Percentiles rank a stretch among this genome's conserved stretches.
Conservation (phyloP, 2,797 vertebrate species). For the Lindbergichthys nudifrons region DNA sequence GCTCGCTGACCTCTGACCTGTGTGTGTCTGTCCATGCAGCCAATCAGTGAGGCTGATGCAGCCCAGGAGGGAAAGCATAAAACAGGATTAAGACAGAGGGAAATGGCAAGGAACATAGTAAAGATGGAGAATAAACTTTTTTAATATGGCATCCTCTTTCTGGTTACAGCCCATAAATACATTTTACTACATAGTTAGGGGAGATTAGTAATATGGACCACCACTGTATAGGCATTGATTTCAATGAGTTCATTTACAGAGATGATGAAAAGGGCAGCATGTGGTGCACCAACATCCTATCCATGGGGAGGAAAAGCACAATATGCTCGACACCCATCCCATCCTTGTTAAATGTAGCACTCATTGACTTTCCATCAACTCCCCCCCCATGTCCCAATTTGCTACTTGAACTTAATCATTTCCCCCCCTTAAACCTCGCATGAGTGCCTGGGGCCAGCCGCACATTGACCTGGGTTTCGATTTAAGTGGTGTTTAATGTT, state of each 20-base stretch:
- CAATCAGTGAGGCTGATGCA: constrained; percentile 15
- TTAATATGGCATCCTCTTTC: neutral
- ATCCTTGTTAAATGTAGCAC: constrained; percentile 49
- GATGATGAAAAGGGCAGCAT: constrained; percentile 22
- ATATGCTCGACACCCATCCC: constrained; percentile 35
- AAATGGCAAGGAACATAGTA: neutral
- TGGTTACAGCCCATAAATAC: neutral
- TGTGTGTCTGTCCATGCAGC: neutral
- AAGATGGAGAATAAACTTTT: constrained; percentile 1
- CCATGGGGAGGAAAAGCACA: constrained; percentile 23
- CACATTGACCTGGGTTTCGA: constrained; percentile 50
- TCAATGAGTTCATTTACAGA: constrained; percentile 12
- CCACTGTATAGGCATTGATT: constrained; percentile 13
- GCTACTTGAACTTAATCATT: constrained; percentile 62
- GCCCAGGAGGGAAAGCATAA: constrained; percentile 17
- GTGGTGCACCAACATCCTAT: constrained; percentile 25
- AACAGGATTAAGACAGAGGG: constrained; percentile 18
- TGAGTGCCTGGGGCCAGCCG: constrained; percentile 29
- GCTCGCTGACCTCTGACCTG: constrained; percentile 37
- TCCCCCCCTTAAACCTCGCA: constrained; percentile 36
- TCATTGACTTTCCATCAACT: constrained; percentile 70
- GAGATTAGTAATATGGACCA: constrained; percentile 8
- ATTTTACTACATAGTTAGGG: constrained; percentile 8
- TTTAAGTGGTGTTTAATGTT: constrained; percentile 68
- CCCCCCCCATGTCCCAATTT: constrained; percentile 44